Percentiles rank a stretch among this genome's conserved stretches.
Evolutionary conservation across 2,113 vertebrate genomes (phyloP).

Genomic region (Tretioscincus oriximinensis): DNA sequence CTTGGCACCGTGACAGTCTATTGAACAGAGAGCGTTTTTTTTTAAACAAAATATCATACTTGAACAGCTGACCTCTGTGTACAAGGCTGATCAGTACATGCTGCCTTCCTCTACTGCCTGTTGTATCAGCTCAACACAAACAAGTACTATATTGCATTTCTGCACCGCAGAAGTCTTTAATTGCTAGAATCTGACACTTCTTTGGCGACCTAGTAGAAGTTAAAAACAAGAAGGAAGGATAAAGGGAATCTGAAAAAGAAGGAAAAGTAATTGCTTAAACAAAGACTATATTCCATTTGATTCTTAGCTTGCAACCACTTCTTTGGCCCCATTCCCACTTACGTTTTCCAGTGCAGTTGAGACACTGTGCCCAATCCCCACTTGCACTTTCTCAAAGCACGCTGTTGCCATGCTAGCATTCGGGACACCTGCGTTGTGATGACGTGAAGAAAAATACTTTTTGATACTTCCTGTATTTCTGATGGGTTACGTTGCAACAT

Average conservation of each 20-base stretch:
- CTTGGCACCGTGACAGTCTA: slow-evolving; percentile 45
- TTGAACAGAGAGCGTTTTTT: slow-evolving; percentile 37
- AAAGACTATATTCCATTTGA: not conserved
- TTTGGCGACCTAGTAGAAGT: slow-evolving; percentile 34
- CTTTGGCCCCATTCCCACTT: not conserved
- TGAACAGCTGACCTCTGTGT: slow-evolving; percentile 50
- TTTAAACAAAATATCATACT: slow-evolving; percentile 59
- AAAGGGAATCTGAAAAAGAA: slow-evolving; percentile 1
- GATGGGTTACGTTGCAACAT: too few relatives aligned
- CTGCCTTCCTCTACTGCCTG: slow-evolving; percentile 52
- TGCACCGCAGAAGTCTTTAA: slow-evolving; percentile 38
- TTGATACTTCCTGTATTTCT: not conserved
- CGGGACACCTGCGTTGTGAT: not conserved
- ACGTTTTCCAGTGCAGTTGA: not conserved
- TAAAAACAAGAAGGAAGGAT: slow-evolving; percentile 3
- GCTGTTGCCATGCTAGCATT: too few relatives aligned
- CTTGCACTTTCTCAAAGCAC: too few relatives aligned
- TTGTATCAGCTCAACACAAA: slow-evolving; percentile 50
- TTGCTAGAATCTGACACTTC: slow-evolving; percentile 26
- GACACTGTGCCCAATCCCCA: too few relatives aligned
- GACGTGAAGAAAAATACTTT: not conserved
- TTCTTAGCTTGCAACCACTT: not conserved
- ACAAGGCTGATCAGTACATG: slow-evolving; percentile 52
- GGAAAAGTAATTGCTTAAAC: slow-evolving; percentile 24
- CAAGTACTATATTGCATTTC: slow-evolving; percentile 17